Base-by-base conservation (phyloP, 2,797 vertebrate genomes). In the Danionella dracula region DNA sequence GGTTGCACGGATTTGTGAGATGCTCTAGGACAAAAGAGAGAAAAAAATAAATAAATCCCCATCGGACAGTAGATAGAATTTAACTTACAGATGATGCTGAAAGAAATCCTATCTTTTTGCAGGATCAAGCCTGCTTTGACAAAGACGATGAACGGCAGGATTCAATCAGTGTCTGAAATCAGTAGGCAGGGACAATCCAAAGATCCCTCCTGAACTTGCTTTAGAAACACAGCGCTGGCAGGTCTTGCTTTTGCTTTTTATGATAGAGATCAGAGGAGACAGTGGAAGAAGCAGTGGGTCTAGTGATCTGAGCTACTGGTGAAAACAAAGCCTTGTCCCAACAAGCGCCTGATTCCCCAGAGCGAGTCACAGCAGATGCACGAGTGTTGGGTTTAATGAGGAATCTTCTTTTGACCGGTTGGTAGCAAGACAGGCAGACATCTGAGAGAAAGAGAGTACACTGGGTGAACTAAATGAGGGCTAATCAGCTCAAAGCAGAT, bases 401-500 rank as follows among this genome's bases (percentile, higher is more conserved):
- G 56, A 70, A 65, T 55, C 54, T 37, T 76, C 41, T 20, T 70
- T 67, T 70, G 70, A 68, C 70, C 70, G 63, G 31, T 67, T 40
- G 46, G 31, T 29, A 45, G 54, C 31, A 59, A 27, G 21, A 61
- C 37, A 68, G 53, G 56, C 13, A 61, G 45, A 34, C 37, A 60
- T 13, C 20, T 19, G n/a, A 11, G 20, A 55, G 32, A 8, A 19
- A 41, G 45, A 48, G 21, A 48, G 20, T 27, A 27, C 23, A 27
- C 3, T 3, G 23, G 55, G 42, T 34, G 66, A 68, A 40, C 41
- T 53, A 55, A 54, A 44, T 73, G 62, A 73, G 68, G 70, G 62
- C 66, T 70, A 76, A 72, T 76, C 66, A 73, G 66, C 70, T 72
- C 40, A 70, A 75, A 63, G 66, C 73, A 70, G 70, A 75, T 66